Evolutionary conservation across 2,113 vertebrate genomes (phyloP).

Genomic region (Otis tarda): DNA sequence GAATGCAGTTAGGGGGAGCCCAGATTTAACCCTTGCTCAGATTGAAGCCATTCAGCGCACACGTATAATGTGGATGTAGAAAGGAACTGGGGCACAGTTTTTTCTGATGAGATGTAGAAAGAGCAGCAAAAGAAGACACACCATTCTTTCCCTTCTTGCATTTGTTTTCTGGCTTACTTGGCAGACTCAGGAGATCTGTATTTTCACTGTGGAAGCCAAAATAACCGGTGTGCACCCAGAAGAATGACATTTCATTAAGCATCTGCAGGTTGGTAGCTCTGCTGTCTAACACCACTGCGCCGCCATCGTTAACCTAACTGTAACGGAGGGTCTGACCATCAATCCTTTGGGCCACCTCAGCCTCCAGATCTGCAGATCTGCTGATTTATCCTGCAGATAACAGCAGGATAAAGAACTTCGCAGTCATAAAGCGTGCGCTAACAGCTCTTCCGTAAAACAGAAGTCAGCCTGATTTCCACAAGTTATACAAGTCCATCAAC

Average conservation of each 20-base stretch:
- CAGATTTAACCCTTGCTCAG: neutral
- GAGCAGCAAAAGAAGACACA: neutral
- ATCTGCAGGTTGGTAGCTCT: neutral
- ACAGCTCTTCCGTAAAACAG: neutral
- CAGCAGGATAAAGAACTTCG: neutral
- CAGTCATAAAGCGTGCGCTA: neutral
- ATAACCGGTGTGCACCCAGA: neutral
- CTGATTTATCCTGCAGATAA: neutral
- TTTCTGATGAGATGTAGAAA: neutral
- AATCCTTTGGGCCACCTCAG: neutral
- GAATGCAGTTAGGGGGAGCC: neutral
- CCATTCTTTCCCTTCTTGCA: neutral
- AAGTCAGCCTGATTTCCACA: conserved; percentile 18
- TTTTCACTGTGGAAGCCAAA: neutral
- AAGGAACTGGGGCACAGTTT: neutral
- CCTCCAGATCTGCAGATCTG: neutral
- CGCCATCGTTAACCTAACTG: neutral
- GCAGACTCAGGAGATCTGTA: neutral
- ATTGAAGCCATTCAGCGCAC: too few relatives aligned
- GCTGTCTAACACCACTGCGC: neutral
- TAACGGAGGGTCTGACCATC: accelerated
- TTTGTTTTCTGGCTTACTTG: neutral
- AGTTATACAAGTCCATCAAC: conserved; percentile 13
- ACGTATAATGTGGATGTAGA: accelerated
- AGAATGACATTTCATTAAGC: neutral